Percentiles rank a stretch among this genome's conserved stretches.
Conservation (phyloP, 2,888 invertebrate genomes). For the Archaeoteleia sp. region DNA sequence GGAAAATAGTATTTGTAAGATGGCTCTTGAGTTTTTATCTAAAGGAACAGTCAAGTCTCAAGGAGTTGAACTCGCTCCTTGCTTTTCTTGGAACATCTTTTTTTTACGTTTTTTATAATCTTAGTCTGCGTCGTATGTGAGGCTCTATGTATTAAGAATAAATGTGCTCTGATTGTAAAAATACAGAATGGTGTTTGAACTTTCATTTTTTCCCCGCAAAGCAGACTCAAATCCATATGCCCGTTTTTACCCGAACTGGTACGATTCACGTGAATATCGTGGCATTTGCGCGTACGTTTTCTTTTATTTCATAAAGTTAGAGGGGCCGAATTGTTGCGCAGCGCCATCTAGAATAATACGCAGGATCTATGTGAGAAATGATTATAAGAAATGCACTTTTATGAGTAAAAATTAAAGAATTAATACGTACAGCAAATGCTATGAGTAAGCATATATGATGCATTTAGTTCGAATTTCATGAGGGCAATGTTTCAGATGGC, state of each 20-base stretch:
- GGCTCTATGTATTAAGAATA: slow-evolving; percentile 50
- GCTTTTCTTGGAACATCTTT: neutral
- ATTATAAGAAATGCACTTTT: too few species aligned
- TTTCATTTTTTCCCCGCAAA: slow-evolving; percentile 50
- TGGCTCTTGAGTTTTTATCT: too few species aligned
- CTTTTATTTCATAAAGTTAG: too few species aligned
- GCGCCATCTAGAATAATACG: too few species aligned
- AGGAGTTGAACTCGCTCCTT: slow-evolving; percentile 7
- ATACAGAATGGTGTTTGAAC: slow-evolving; percentile 50
- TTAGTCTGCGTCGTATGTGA: slow-evolving; percentile 44
- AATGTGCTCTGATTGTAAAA: slow-evolving; percentile 50
- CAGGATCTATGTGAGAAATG: too few species aligned
- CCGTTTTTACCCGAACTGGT: slow-evolving; percentile 23
- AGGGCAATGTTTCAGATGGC: too few species aligned
- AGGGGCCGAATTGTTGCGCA: too few species aligned
- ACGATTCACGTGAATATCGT: slow-evolving; percentile 8
- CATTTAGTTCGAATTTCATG: too few species aligned
- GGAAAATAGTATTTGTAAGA: slow-evolving; percentile 17
- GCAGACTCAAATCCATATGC: slow-evolving; percentile 42
- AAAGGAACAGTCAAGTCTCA: neutral
- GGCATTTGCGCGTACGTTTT: neutral
- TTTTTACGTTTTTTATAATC: slow-evolving; percentile 41
- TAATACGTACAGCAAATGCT: too few species aligned
- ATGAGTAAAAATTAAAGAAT: too few species aligned
- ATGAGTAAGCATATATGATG: too few species aligned